Percentiles rank a stretch among this genome's conserved stretches.
Evolutionary conservation across 2,888 invertebrate genomes (phyloP).

Genomic region (Sphecodes monilicornis): DNA sequence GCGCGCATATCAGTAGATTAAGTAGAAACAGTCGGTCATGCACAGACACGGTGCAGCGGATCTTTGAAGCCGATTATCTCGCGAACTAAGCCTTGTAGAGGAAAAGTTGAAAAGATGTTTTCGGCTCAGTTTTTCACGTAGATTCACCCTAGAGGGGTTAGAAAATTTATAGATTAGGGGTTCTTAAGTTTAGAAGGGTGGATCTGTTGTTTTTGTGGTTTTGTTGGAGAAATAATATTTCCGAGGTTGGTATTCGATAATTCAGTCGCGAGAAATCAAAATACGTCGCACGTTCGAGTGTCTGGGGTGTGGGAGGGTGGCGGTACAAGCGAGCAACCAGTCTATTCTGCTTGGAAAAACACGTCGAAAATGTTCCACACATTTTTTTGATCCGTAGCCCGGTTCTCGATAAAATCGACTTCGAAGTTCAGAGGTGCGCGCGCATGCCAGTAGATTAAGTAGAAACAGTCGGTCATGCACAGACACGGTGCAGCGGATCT

Average conservation of each 20-base stretch:
- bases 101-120: neutral
- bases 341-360: too few relatives aligned
- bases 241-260: neutral
- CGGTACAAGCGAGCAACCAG: too few relatives aligned
- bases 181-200: neutral
- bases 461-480: too few relatives aligned
- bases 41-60: neutral
- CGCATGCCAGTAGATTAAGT: neutral
- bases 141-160: neutral
- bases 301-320: neutral
- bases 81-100: neutral
- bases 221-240: neutral
- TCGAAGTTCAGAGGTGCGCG: too few relatives aligned
- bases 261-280: neutral
- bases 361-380: too few relatives aligned
- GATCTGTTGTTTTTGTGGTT: neutral
- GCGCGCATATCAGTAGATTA: neutral
- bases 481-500: neutral
- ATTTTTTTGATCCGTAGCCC: too few relatives aligned
- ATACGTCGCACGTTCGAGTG: neutral
- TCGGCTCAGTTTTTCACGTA: neutral
- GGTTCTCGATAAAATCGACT: too few relatives aligned
- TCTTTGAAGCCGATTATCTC: neutral
- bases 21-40: neutral
- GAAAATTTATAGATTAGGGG: neutral